phyloP scores from a whole-genome alignment of 2,113 vertebrate species.

The Coturnix japonica region DNA sequence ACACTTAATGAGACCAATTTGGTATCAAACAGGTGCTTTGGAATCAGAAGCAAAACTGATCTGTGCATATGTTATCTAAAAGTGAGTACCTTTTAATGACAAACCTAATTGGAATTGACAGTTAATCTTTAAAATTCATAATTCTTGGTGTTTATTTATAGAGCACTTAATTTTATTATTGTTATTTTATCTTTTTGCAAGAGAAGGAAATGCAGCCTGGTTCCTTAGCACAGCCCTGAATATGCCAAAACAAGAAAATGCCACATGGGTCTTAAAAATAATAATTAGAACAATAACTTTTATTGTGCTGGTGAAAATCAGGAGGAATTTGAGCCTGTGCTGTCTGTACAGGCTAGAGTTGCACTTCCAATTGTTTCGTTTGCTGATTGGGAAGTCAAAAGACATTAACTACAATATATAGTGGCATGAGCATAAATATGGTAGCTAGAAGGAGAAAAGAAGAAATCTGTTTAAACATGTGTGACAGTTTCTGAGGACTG shows the following conservation, averaged over 20 bases:
- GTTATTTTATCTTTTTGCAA: background rate
- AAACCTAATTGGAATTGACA: background rate
- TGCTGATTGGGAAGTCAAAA: background rate
- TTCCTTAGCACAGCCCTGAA: background rate
- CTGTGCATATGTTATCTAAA: background rate
- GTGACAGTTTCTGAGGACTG: background rate
- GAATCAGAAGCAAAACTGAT: background rate
- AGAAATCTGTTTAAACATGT: background rate
- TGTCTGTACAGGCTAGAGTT: background rate
- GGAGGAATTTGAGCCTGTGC: background rate
- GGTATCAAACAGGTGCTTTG: background rate
- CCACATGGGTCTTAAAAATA: background rate
- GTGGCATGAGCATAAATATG: background rate
- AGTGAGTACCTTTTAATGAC: background rate
- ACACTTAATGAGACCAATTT: background rate
- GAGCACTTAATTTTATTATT: background rate
- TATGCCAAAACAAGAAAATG: background rate
- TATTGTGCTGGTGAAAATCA: background rate
- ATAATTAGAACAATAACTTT: background rate
- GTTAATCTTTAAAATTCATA: background rate
- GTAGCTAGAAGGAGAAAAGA: slow-evolving; percentile 3
- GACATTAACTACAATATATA: background rate
- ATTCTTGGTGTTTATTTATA: background rate
- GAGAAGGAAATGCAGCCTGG: background rate
- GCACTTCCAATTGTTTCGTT: background rate